A percentile compares a stretch with the other conserved stretches of the same genome.
phyloP scores from a whole-genome alignment of 1,140 invertebrate genomes.

The Heliconius hewitsoni region DNA sequence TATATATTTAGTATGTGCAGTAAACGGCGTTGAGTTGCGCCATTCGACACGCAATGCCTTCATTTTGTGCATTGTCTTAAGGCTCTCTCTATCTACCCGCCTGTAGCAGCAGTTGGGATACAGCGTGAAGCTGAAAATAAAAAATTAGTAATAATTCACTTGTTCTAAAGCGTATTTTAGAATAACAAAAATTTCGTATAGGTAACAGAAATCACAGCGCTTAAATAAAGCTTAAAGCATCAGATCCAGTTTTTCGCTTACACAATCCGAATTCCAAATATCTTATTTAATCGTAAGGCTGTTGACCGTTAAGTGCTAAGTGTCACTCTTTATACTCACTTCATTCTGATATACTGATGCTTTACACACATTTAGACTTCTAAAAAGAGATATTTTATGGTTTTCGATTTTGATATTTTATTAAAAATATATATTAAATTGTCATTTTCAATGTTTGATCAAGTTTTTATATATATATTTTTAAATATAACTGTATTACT shows the following conservation, averaged over 20 bases:
- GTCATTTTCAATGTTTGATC: background rate
- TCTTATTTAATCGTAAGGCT: slow-evolving; percentile 33
- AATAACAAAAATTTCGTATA: background rate
- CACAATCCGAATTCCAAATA: slow-evolving; percentile 26
- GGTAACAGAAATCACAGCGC: slow-evolving; percentile 23
- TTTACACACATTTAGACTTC: slow-evolving; percentile 45
- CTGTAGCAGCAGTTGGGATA: too few species aligned
- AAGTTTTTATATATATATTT: background rate
- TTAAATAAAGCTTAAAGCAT: slow-evolving; percentile 21
- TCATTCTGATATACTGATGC: slow-evolving; percentile 54
- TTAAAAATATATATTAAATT: background rate
- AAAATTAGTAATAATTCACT: too few species aligned
- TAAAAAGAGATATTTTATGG: slow-evolving; percentile 32
- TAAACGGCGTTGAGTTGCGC: too few species aligned
- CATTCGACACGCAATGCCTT: too few species aligned
- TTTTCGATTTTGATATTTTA: slow-evolving; percentile 33
- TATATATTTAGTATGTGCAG: too few species aligned
- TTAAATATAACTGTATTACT: background rate
- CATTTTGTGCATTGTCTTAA: too few species aligned
- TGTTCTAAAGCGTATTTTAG: slow-evolving; percentile 1
- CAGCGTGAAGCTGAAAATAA: too few species aligned
- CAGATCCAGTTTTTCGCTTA: slow-evolving; percentile 26
- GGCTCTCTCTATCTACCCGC: too few species aligned
- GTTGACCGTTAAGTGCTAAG: slow-evolving; percentile 55
- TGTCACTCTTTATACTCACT: slow-evolving; percentile 57